A percentile compares a stretch with the other conserved stretches of the same genome.
phyloP scores from a whole-genome alignment of 2,888 invertebrate species.

The Drosophila borborema region DNA sequence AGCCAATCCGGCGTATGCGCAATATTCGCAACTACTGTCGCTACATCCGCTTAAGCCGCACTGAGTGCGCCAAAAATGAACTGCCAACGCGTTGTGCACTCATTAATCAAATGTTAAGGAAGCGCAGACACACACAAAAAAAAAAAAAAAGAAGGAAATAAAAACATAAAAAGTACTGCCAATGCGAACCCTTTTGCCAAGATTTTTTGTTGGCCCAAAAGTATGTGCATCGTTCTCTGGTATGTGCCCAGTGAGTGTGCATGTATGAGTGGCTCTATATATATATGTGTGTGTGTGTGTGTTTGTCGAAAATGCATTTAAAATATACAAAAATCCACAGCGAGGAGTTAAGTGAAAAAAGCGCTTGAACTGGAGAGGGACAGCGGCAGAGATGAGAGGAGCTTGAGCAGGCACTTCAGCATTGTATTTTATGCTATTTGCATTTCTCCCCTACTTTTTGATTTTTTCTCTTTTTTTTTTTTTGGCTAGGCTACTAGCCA shows the following conservation, averaged over 20 bases:
- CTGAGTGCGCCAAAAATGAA: conserved; percentile 65
- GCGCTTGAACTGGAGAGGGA: conserved; percentile 1
- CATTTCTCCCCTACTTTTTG: conserved; percentile 45
- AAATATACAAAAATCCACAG: conserved; percentile 74
- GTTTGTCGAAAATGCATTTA: conserved; percentile 78
- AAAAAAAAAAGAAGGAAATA: too few relatives aligned
- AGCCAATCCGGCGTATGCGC: conserved; percentile 65
- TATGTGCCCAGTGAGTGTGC: conserved; percentile 22
- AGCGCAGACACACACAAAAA: conserved; percentile 48
- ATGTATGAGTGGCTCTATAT: conserved; percentile 1
- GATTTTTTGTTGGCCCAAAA: conserved; percentile 52
- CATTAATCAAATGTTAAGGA: conserved; percentile 79
- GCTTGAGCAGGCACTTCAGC: conserved; percentile 67
- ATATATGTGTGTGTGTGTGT: conserved; percentile 34
- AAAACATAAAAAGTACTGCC: not conserved
- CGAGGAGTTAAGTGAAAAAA: conserved; percentile 75
- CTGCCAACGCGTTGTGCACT: conserved; percentile 71
- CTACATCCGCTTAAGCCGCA: conserved; percentile 31
- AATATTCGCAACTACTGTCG: conserved; percentile 48
- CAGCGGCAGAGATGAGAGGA: conserved; percentile 27
- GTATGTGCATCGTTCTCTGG: conserved; percentile 56
- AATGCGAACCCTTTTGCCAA: conserved; percentile 57
- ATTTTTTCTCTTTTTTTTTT: conserved; percentile 30
- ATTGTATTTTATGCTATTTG: conserved; percentile 78
- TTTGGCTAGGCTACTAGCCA: conserved; percentile 76